Conservation (phyloP, 2,888 invertebrate genomes). For the Halictus ligatus region DNA sequence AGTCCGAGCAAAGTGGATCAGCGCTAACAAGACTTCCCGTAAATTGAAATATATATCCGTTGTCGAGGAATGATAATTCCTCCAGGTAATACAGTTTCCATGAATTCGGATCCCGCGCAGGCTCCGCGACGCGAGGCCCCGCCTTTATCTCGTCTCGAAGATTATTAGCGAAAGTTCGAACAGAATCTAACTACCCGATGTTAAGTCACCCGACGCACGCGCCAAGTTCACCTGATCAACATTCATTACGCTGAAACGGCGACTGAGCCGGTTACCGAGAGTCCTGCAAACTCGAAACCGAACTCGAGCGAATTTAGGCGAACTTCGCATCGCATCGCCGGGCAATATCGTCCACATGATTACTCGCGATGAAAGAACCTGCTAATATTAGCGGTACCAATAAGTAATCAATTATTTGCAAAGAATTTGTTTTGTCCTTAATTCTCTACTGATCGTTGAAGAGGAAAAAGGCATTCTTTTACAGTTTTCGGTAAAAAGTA, state of each 20-base stretch:
- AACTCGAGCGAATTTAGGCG: not conserved
- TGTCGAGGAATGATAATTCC: not conserved
- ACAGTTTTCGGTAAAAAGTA: no score
- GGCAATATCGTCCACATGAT: no score
- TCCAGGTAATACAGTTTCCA: not conserved
- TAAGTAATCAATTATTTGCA: no score
- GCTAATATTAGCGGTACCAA: no score
- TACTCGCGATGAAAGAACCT: no score
- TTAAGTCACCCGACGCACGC: not conserved
- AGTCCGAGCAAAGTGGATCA: conserved; percentile 62
- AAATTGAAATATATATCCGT: conserved; percentile 48
- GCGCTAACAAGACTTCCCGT: conserved; percentile 48
- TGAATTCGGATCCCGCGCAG: not conserved
- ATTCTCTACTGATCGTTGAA: no score
- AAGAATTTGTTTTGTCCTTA: no score
- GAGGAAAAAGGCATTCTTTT: no score
- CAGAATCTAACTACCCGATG: not conserved
- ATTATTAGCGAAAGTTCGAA: not conserved
- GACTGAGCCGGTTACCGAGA: not conserved
- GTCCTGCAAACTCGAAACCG: not conserved
- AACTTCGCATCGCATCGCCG: not conserved
- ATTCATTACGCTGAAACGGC: not conserved
- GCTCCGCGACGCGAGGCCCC: not conserved
- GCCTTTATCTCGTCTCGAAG: not conserved
- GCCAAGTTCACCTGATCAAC: not conserved